Base-by-base conservation (phyloP, 2,113 vertebrate species). In the Podilymbus podiceps region DNA sequence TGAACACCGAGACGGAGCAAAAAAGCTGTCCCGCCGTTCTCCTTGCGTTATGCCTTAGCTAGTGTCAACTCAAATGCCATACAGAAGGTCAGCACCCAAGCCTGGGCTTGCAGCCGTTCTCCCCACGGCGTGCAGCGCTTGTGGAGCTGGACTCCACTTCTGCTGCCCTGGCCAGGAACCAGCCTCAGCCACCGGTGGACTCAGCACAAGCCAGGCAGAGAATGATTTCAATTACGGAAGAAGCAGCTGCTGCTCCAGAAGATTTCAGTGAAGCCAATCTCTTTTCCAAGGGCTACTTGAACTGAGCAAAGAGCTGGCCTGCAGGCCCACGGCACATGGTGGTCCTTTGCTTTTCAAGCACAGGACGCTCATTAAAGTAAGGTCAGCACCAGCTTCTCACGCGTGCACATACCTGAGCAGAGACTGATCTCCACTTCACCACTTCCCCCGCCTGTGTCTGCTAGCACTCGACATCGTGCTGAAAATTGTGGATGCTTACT, bases 181-280 rank as follows among this genome's bases (percentile, higher is more conserved):
- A 90, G 30, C 30, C 47, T 52, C 80, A 93, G 81, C 81, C 69
- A 30, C 66, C 66, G 60, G 31, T 67, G 52, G 55, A 50, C 73
- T 84, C n/a, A 22, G 73, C 30, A 59, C 12, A n/a, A 78, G 30
- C 52, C 64, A 92, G 56, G 46, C 44, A 74, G 58, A 47, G 67
- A 89, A 31, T 19, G 13, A 92, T 72, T 94, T 85, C 56, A 91
- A 40, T 75, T 79, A 79, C 30, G 0, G 12, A 53, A 85, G 83
- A 28, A 90, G 30, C 69, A 90, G 73, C 83, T 95, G 76, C 60
- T 89, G 30, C 80, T 92, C 33, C 87, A 82, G 80, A 72, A 94
- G 76, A 94, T 27, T 15, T 9, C 3, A 4, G 52, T 35, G 63
- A 75, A 78, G 35, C 38, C 64, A 75, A 53, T 23, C 38, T 9